Conservation (phyloP, 2,113 vertebrate species). For the Cephalopterus ornatus region DNA sequence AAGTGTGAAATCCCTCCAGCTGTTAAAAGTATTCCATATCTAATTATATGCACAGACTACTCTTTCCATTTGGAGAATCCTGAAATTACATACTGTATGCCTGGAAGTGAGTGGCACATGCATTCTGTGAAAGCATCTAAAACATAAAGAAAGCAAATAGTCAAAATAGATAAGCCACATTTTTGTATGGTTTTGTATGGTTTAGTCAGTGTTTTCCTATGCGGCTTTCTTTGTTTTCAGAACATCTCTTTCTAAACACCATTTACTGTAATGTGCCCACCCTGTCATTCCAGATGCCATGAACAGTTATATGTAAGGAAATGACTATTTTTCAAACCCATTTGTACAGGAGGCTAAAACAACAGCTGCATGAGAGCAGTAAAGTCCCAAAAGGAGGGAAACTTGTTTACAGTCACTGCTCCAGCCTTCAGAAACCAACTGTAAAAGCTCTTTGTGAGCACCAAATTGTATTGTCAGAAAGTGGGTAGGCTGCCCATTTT, state of each 20-base stretch:
- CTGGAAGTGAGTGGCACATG: constrained; percentile 45
- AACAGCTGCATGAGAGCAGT: constrained; percentile 52
- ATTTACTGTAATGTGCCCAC: constrained; percentile 56
- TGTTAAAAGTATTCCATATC: constrained; percentile 79
- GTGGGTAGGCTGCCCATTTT: neutral
- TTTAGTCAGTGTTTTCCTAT: constrained; percentile 49
- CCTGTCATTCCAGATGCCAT: constrained; percentile 55
- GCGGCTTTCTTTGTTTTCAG: constrained; percentile 54
- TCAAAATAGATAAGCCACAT: constrained; percentile 52
- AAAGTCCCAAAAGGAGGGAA: neutral
- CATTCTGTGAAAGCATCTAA: constrained; percentile 49
- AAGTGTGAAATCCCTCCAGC: constrained; percentile 84
- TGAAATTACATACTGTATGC: constrained; percentile 44
- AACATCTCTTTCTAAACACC: constrained; percentile 47
- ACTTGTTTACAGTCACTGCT: neutral
- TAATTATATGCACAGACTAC: constrained; percentile 72
- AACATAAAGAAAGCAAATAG: constrained; percentile 55
- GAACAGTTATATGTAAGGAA: constrained; percentile 32
- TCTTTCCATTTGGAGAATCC: constrained; percentile 56
- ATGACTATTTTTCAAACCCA: constrained; percentile 45
- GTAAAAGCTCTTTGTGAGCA: neutral
- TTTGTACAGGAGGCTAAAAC: constrained; percentile 40
- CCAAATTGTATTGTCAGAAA: neutral
- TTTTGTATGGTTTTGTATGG: constrained; percentile 27
- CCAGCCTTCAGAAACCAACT: neutral